These are phyloP conservation scores for Eupsilia transversa DNA, from an alignment of 2,888 invertebrate genomes.

Conservation along the genomic window DNA sequence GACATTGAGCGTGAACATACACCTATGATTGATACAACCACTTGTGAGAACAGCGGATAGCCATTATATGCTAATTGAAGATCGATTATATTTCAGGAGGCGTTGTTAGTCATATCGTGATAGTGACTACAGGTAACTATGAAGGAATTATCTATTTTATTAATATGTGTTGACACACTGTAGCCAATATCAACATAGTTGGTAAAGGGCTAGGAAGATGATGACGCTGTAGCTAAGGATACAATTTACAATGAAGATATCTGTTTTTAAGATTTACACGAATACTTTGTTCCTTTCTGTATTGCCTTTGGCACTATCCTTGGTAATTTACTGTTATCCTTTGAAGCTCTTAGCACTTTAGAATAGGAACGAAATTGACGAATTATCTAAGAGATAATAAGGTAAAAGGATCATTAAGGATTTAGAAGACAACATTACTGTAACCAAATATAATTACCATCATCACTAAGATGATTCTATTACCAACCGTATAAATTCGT, in stretches of 20 bases:
- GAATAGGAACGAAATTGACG: not conserved
- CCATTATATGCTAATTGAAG: slow-evolving; percentile 53
- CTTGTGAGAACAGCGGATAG: slow-evolving; percentile 2
- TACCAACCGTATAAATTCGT: not conserved
- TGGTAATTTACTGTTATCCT: not conserved
- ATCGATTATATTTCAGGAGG: slow-evolving; percentile 15
- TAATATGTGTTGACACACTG: not conserved
- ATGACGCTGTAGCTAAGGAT: not conserved
- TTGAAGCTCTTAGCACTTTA: not conserved
- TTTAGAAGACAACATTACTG: not conserved
- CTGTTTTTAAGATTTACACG: not conserved
- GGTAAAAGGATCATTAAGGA: not conserved
- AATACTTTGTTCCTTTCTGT: not conserved
- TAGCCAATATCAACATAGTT: not conserved
- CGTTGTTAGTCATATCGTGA: not conserved
- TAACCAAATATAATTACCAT: not conserved
- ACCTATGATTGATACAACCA: slow-evolving; percentile 38
- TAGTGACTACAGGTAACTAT: not conserved
- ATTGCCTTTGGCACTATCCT: not conserved
- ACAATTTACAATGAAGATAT: not conserved
- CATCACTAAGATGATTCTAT: not conserved
- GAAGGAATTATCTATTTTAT: not conserved
- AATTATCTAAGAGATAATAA: too few species aligned
- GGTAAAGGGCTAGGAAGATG: not conserved
- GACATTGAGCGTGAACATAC: slow-evolving; percentile 59